Evolutionary conservation across 2,797 vertebrate species (phyloP), one percentile per base, ranked within the genome.

Genomic region (Pitangus sulphuratus): DNA sequence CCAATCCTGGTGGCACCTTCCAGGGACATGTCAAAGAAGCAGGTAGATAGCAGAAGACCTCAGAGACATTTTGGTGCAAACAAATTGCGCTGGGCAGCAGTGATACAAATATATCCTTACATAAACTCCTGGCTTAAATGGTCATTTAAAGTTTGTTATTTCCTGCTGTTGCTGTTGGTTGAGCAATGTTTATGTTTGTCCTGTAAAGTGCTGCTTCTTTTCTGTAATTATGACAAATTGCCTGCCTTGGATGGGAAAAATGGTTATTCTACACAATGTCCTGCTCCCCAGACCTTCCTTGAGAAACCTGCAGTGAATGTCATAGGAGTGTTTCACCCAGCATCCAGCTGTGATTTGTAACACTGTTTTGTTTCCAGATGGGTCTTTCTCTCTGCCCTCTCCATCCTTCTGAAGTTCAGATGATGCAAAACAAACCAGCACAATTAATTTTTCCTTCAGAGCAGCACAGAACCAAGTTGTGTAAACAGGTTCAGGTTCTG

Each of bases 291-390:
- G 56, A 39, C 26, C 26, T 68, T 70, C 61, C 45, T 35, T 60
- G 44, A 64, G 87, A 64, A 66, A 83, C 33, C 6, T 50, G 20
- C 72, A 71, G 19, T 62, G 37, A 81, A 47, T 54, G 61, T n/a
- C 35, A 11, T 6, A 2, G 0, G 0, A 77, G 16, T 6, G 35
- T 74, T 56, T 80, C 33, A 76, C 6, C 2, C 21, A 2, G 35
- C 44, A 76, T 47, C 64, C 60, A 62, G 33, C 20, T 74, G 45
- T 39, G 30, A 69, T 31, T 51, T 45, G 20, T 66, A 44, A 51
- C 50, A 56, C 19, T 6, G 2, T 15, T 89, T 51, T 37, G 31
- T 26, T 71, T 80, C 60, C 37, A 35, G 37, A 50, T 4, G 5
- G 17, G 31, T 40, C 40, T 21, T 82, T 69, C 40, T 35, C 31